phyloP scores from a whole-genome alignment of 2,113 vertebrate genomes.

The Dascyllus trimaculatus region DNA sequence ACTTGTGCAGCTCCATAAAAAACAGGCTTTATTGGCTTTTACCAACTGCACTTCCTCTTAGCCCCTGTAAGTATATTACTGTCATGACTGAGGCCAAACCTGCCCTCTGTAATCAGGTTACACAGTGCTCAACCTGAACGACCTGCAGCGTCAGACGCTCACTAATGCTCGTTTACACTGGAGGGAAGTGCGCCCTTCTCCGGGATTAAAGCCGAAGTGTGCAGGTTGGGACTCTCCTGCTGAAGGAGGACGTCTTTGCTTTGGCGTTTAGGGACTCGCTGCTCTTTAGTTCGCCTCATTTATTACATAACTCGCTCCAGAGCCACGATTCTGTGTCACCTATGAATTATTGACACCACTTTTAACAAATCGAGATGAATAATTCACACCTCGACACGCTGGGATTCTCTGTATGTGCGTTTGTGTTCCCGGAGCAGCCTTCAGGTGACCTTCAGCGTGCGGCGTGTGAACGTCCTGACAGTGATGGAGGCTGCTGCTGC shows the following conservation, averaged over 20 bases:
- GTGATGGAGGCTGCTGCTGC: conserved; percentile 41
- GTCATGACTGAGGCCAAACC: conserved; percentile 45
- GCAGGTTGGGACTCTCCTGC: too few relatives aligned
- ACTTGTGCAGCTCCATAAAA: conserved; percentile 17
- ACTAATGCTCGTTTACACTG: neutral
- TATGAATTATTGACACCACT: conserved; percentile 48
- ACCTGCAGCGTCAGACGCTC: conserved; percentile 46
- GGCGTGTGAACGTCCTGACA: conserved; percentile 26
- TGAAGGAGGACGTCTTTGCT: too few relatives aligned
- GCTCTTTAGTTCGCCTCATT: neutral
- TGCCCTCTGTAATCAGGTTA: conserved; percentile 70
- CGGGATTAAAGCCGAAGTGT: too few relatives aligned
- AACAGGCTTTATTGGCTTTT: conserved; percentile 55
- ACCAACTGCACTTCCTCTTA: conserved; percentile 46
- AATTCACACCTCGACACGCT: conserved; percentile 29
- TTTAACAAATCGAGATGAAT: conserved; percentile 50
- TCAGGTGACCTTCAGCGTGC: conserved; percentile 43
- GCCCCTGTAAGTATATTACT: conserved; percentile 70
- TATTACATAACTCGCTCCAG: neutral
- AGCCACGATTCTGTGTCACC: conserved; percentile 2
- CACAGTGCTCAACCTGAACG: conserved; percentile 40
- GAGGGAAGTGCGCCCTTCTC: neutral
- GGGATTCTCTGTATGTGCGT: conserved; percentile 2
- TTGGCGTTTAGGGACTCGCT: neutral
- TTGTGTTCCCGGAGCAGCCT: conserved; percentile 7